Base-by-base conservation (phyloP, 2,888 invertebrate species). In the Himalopsyche japonica region DNA sequence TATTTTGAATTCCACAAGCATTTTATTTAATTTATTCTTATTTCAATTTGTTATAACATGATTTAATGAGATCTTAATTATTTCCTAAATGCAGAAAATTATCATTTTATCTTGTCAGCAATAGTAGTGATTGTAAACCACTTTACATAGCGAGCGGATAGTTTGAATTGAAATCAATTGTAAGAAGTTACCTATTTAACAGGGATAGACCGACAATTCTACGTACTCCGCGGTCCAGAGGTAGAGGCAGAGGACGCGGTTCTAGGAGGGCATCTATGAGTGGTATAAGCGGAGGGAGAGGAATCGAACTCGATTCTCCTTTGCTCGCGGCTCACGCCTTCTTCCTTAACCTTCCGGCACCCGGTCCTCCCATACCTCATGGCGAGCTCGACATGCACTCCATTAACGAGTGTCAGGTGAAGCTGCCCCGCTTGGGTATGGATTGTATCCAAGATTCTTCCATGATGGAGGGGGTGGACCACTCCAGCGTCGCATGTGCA, bases 181-280 rank as follows among this genome's bases (percentile, higher is more conserved):
- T 32, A 32, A 4, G 3, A 4, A 32, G 10, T 37, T 37, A 15
- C 15, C 0, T 15, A 3, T 79, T 34, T 90, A 90, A 7, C 89
- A 92, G 92, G 87, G 92, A 92, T 79, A 90, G 90, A 64, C 91
- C 92, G 20, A 87, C 90, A 18, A 90, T 91, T 83, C 86, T 91
- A n/a, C 88, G 88, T 85, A 76, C 87, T 88, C 30, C 85, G 15
- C 87, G 87, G 15, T 84, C 89, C 0, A 88, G 88, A 12, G 88
- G 88, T 43, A 86, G 88, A 81, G 88, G 89, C 24, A 87, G 88
- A 27, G 89, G 89, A 27, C 81, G 88, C 10, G 84, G 84, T 15
- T 79, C 79, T 2, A 70, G 84, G 15, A 79, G 84, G 8, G 80
- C 79, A 18, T 47, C 32, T 18, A 79, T 20, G 12, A 78, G 43